These are phyloP conservation scores for Tribolium freemani DNA, from an alignment of 2,888 invertebrate genomes.

Conservation along the genomic window DNA sequence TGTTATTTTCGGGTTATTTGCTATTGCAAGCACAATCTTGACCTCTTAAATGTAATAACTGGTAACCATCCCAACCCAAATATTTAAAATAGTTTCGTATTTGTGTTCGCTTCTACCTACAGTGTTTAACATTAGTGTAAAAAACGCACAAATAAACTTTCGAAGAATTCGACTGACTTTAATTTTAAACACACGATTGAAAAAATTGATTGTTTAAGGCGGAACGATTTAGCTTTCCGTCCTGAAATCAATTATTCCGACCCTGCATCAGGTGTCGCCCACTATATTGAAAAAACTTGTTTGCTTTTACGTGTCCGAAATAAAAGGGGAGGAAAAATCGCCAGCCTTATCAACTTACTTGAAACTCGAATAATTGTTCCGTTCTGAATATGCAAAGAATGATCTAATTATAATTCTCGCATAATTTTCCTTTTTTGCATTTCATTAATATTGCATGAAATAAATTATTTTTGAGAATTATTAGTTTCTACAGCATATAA, in stretches of 20 bases:
- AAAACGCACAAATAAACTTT: not conserved
- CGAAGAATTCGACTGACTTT: not conserved
- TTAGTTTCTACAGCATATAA: too few species aligned
- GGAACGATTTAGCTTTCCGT: constrained; percentile 34
- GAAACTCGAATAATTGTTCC: constrained; percentile 39
- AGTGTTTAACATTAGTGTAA: not conserved
- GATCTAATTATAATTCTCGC: constrained; percentile 49
- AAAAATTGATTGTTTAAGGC: constrained; percentile 38
- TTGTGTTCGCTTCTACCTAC: not conserved
- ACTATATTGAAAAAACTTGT: constrained; percentile 37
- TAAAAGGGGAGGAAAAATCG: constrained; percentile 7
- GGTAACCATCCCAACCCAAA: not conserved
- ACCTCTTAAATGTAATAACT: not conserved
- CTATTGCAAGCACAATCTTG: not conserved
- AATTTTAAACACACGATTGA: constrained; percentile 2
- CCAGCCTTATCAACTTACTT: constrained; percentile 36
- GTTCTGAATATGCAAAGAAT: constrained; percentile 47
- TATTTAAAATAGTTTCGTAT: not conserved
- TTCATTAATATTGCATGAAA: constrained; percentile 50
- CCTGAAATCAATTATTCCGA: constrained; percentile 38
- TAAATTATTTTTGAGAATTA: constrained; percentile 44
- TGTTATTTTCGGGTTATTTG: not conserved
- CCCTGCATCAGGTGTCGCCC: constrained; percentile 36
- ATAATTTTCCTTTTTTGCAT: constrained; percentile 49
- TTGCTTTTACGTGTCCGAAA: constrained; percentile 34